phyloP scores from a whole-genome alignment of 2,888 invertebrate genomes.

The Microctonus aethiopoides region DNA sequence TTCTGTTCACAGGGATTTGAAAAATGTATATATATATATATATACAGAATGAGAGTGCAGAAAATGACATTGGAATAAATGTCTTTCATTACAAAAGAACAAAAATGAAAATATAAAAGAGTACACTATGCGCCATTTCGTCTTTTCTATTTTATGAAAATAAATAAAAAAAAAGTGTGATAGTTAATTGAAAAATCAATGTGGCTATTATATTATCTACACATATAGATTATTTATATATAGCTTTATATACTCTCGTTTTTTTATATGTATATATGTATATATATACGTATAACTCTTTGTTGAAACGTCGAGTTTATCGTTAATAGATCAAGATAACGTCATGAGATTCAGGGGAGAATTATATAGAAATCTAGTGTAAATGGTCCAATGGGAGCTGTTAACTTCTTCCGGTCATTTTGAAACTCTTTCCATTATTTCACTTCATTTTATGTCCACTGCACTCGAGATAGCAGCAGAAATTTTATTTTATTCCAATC shows the following conservation, averaged over 20 bases:
- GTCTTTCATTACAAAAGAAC: not conserved
- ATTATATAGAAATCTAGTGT: not conserved
- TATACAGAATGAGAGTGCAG: not conserved
- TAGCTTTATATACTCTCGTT: slow-evolving; percentile 44
- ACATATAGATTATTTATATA: not conserved
- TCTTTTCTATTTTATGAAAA: not conserved
- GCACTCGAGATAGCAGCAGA: not conserved
- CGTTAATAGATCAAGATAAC: slow-evolving; percentile 59
- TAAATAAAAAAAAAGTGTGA: no score
- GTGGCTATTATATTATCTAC: no score
- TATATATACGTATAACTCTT: no score
- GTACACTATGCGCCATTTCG: not conserved
- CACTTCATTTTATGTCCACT: not conserved
- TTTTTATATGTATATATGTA: no score
- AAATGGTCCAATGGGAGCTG: slow-evolving; percentile 44
- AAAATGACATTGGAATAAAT: not conserved
- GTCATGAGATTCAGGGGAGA: slow-evolving; percentile 43
- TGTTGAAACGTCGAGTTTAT: slow-evolving; percentile 52
- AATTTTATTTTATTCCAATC: no score
- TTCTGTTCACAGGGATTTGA: not conserved
- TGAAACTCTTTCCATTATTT: not conserved
- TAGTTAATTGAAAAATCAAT: not conserved
- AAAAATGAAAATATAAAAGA: not conserved
- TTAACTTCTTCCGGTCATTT: slow-evolving; percentile 61
- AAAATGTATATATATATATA: not conserved